phyloP scores from a whole-genome alignment of 2,113 vertebrate genomes.

The Beaufortia kweichowensis region DNA sequence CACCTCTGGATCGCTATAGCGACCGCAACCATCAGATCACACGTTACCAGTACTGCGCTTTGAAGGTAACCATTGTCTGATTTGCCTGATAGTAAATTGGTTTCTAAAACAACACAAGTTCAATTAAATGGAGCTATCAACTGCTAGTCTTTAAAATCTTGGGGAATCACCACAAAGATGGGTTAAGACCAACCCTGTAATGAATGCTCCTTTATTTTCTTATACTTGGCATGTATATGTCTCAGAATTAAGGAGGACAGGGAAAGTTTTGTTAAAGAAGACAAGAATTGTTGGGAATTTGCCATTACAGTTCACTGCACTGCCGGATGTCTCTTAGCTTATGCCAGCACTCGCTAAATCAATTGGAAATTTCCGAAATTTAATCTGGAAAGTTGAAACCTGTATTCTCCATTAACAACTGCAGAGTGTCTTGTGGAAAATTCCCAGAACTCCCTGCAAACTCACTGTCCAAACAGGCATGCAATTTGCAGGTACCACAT shows the following conservation, averaged over 20 bases:
- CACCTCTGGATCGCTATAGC: constrained; percentile 94
- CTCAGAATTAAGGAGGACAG: neutral
- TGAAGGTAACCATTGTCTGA: constrained; percentile 78
- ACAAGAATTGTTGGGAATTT: neutral
- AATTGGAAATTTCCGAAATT: constrained; percentile 1
- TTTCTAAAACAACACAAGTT: no score
- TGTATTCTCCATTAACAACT: neutral
- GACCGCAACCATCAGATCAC: constrained; percentile 98
- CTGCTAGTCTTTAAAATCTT: no score
- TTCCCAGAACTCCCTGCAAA: neutral
- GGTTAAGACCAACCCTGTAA: neutral
- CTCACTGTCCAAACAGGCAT: constrained; percentile 1
- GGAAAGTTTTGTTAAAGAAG: neutral
- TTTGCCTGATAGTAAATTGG: no score
- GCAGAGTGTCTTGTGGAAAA: neutral
- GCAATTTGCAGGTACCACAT: neutral
- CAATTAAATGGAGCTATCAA: no score
- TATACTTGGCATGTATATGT: neutral
- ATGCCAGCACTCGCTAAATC: neutral
- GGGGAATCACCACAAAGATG: neutral
- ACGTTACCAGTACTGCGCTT: constrained; percentile 95
- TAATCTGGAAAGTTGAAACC: constrained; percentile 25
- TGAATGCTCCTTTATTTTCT: neutral
- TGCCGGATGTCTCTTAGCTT: neutral
- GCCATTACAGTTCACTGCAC: neutral